phyloP scores from a whole-genome alignment of 1,140 invertebrate genomes.

The Heliconius congener region DNA sequence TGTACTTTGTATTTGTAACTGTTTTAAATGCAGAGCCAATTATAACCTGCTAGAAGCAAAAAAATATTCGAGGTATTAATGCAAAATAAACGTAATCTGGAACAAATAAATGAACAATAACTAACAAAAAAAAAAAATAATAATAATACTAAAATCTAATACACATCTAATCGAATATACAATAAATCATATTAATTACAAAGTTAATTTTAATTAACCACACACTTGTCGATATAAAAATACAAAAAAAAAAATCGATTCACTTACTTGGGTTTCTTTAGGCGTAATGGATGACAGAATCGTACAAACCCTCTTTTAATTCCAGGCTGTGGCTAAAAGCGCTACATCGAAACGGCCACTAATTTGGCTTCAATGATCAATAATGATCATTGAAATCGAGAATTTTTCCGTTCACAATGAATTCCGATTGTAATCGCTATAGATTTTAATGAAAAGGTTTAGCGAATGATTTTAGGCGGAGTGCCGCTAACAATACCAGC shows the following conservation, averaged over 20 bases:
- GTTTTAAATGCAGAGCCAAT: not conserved
- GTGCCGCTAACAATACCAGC: conserved; percentile 31
- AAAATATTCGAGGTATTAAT: not conserved
- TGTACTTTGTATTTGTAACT: not conserved
- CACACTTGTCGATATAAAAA: no score
- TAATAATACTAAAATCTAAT: no score
- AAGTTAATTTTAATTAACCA: no score
- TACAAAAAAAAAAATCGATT: not conserved
- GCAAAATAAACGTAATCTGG: not conserved
- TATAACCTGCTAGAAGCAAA: not conserved
- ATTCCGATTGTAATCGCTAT: conserved; percentile 40
- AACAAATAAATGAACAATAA: no score
- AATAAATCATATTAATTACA: no score
- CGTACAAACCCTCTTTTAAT: not conserved
- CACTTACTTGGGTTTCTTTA: not conserved
- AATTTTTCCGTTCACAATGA: conserved; percentile 29
- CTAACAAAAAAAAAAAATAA: no score
- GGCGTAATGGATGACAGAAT: not conserved
- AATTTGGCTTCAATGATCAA: conserved; percentile 11
- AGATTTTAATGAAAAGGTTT: conserved; percentile 37
- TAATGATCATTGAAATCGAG: not conserved
- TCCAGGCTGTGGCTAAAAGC: not conserved
- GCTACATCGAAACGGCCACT: not conserved
- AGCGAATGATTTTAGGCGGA: conserved; percentile 39
- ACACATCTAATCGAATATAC: no score